Percentiles rank a stretch among this genome's conserved stretches.
Conservation (phyloP, 1,140 invertebrate genomes). For the Coboldia fuscipes region DNA sequence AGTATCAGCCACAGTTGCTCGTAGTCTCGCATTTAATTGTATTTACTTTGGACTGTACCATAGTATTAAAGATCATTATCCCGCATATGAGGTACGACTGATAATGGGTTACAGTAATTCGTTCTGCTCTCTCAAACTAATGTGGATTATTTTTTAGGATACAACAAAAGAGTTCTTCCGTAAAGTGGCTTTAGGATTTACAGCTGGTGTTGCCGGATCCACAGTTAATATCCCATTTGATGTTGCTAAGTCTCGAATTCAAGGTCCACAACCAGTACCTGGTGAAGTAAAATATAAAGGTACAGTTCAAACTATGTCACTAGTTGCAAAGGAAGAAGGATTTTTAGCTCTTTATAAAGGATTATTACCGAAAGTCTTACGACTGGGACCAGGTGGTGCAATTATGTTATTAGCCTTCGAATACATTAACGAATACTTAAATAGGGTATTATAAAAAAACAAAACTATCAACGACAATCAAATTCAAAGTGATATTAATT, state of each 20-base stretch:
- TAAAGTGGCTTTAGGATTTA: constrained; percentile 61
- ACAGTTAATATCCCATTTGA: constrained; percentile 87
- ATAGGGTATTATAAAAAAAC: too few relatives aligned
- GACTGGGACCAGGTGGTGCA: constrained; percentile 76
- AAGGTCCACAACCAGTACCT: constrained; percentile 55
- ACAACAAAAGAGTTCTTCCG: constrained; percentile 38
- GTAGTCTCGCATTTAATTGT: constrained; percentile 81
- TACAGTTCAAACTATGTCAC: constrained; percentile 46
- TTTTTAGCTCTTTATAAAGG: constrained; percentile 79
- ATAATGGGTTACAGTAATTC: neutral
- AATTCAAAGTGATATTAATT: too few relatives aligned
- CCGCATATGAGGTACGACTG: constrained; percentile 33
- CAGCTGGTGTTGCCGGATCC: constrained; percentile 62
- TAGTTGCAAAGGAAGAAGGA: constrained; percentile 76
- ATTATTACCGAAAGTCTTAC: constrained; percentile 68
- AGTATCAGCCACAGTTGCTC: constrained; percentile 63
- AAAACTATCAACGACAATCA: too few relatives aligned
- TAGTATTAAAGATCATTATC: constrained; percentile 58
- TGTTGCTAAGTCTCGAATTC: constrained; percentile 86
- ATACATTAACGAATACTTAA: constrained; percentile 49
- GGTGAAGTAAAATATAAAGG: constrained; percentile 54
- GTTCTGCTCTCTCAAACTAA: neutral
- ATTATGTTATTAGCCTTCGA: constrained; percentile 80
- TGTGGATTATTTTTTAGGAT: constrained; percentile 29
- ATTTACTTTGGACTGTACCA: constrained; percentile 90